Conservation (phyloP, 2,888 invertebrate species). For the Schrankia costaestrigalis region DNA sequence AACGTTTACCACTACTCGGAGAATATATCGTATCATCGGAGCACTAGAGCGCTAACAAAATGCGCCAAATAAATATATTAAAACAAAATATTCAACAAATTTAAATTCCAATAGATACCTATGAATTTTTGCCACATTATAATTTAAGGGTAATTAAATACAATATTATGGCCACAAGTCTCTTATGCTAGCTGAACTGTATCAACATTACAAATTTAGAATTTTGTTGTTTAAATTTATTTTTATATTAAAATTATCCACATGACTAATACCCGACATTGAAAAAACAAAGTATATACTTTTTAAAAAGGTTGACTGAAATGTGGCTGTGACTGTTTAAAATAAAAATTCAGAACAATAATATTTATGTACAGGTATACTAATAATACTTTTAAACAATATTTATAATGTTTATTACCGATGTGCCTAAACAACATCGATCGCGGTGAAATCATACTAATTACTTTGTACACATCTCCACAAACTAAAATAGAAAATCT, state of each 20-base stretch:
- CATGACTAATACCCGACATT: constrained; percentile 36
- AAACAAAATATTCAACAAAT: constrained; percentile 25
- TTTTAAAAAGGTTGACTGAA: constrained; percentile 22
- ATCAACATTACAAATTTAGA: constrained; percentile 4
- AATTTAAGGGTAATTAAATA: constrained; percentile 3
- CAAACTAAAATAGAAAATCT: constrained; percentile 76
- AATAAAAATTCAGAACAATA: constrained; percentile 59
- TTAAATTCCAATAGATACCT: constrained; percentile 8
- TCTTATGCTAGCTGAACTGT: constrained; percentile 8
- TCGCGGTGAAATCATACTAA: constrained; percentile 58
- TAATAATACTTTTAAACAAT: constrained; percentile 80
- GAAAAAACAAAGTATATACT: constrained; percentile 27
- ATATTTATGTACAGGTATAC: constrained; percentile 75
- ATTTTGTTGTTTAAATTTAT: constrained; percentile 8
- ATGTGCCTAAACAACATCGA: constrained; percentile 55
- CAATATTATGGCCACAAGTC: constrained; percentile 13
- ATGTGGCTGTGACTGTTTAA: constrained; percentile 42
- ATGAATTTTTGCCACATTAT: constrained; percentile 14
- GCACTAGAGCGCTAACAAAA: too few species aligned
- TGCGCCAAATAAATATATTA: too few species aligned
- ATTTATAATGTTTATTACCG: constrained; percentile 67
- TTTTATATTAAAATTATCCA: constrained; percentile 29
- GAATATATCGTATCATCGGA: too few species aligned
- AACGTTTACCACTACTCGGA: too few species aligned
- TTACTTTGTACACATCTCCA: constrained; percentile 74